Evolutionary conservation across 2,888 invertebrate species (phyloP), one percentile per base, ranked within the genome.

Genomic region (Entomobrya proxima): DNA sequence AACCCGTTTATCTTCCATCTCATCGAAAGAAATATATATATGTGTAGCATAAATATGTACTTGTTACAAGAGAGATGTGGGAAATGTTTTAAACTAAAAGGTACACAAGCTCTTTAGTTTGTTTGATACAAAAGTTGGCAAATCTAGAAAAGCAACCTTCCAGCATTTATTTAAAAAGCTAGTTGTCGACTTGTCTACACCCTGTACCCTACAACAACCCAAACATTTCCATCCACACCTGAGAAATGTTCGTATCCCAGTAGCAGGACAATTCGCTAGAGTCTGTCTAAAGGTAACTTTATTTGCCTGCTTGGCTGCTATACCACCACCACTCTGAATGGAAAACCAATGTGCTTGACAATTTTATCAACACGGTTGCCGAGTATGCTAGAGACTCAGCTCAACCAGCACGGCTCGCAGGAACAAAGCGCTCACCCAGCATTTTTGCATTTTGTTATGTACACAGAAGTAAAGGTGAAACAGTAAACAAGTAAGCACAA

Each of bases 401-500:
- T 15, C 30, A 3, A 61, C 32, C 32, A 61, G 37, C 1, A 4
- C 35, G 15, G 9, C 32, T 15, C 40, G n/a, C n/a, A n/a, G 30
- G 61, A 27, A 13, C 47, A 47, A 44, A 75, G 37, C 18, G 50
- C 75, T 40, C 44, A 44, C 40, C 15, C 37, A 69, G 67, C 40
- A 32, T 27, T 50, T 61, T 61, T 61, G n/a, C 24, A 30, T 61
- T 32, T n/a, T 76, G 55, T 55, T 76, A 24, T 55, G 55, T 76
- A 78, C 78, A 78, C 32, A 64, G 40, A 67, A 18, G 24, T 11
- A 69, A 52, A 35, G 55, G 52, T 24, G 76, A 64, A 76, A 67
- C 67, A 75, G 75, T 83, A 83, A 83, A 83, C 83, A 83, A 32
- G 55, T 15, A 37, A 44, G 44, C 15, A 44, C 35, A 27, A 61